Evolutionary conservation across 2,113 vertebrate species (phyloP), one percentile per base, ranked within the genome.

Genomic region (Podilymbus podiceps): DNA sequence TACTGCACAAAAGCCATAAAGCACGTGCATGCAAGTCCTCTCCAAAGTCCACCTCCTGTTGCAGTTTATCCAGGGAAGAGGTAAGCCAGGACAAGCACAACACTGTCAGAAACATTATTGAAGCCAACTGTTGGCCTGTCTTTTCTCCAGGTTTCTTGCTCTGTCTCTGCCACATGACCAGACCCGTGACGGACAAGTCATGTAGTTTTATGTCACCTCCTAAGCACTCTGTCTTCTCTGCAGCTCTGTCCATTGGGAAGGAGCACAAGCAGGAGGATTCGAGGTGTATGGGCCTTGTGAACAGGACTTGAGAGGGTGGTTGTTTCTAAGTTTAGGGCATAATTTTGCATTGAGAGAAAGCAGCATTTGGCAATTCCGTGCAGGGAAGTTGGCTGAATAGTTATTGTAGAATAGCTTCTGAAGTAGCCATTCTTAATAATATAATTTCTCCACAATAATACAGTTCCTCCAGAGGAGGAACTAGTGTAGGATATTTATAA

Each of bases 361-460:
- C 58, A 67, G 42, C 0, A 0, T 78, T 86, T 42, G 78, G 66
- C 31, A 49, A 82, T 96, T 92, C 60, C 93, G 73, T 92, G 8
- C 73, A 47, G 89, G 96, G 91, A 96, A 96, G 87, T 94, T 76
- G 87, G 35, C 84, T 94, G 73, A 96, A 94, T 96, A 9, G 89
- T 95, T 87, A 91, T 96, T 97, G 89, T 96, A 22, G 81, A 85
- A 25, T 31, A 49, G 40, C 74, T 94, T 60, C 38, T 92, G 56
- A 67, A 87, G 95, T 49, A 59, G 66, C 80, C 91, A 87, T 97
- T 96, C 91, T 89, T 89, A 89, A 46, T 88, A 71, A 55, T 46
- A 15, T 64, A 72, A 89, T 82, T 63, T 53, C 69, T 64, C 33
- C 56, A 85, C 64, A 91, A 81, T 50, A 90, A 90, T 24, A 17